These are phyloP conservation scores for Ctenicera cuprea DNA, from an alignment of 2,888 invertebrate genomes.

Conservation along the genomic window DNA sequence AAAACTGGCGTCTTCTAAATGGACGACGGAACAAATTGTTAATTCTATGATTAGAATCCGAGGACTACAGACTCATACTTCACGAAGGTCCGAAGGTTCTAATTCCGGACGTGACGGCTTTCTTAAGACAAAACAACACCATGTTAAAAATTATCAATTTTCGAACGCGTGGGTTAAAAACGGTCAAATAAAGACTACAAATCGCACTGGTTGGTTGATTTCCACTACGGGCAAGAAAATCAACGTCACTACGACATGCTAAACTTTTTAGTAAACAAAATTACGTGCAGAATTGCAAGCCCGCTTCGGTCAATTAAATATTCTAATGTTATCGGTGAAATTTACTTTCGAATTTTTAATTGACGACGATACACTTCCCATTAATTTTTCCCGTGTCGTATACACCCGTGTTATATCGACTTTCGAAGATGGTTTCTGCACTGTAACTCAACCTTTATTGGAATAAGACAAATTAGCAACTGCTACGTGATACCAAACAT, in stretches of 20 bases:
- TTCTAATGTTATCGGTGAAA: slow-evolving; percentile 16
- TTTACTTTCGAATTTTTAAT: slow-evolving; percentile 11
- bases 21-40: slow-evolving; percentile 22
- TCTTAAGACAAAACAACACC: no score
- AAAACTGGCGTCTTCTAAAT: slow-evolving; percentile 26
- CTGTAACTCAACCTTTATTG: background rate
- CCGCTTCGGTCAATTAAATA: slow-evolving; percentile 14
- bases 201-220: no score
- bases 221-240: no score
- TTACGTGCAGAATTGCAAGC: background rate
- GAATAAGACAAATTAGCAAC: background rate
- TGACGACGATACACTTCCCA: background rate
- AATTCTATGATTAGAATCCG: slow-evolving; percentile 22
- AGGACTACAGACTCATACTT: slow-evolving; percentile 18
- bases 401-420: no score
- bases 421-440: background rate
- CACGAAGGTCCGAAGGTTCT: slow-evolving; percentile 16
- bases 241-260: no score
- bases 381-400: background rate
- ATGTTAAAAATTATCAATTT: no score
- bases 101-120: background rate
- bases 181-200: no score
- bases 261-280: no score
- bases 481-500: slow-evolving; percentile 18
- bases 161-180: no score